A percentile compares a stretch with the other conserved stretches of the same genome.
Conservation (phyloP, 2,797 vertebrate species). For the Scarus forsteni region DNA sequence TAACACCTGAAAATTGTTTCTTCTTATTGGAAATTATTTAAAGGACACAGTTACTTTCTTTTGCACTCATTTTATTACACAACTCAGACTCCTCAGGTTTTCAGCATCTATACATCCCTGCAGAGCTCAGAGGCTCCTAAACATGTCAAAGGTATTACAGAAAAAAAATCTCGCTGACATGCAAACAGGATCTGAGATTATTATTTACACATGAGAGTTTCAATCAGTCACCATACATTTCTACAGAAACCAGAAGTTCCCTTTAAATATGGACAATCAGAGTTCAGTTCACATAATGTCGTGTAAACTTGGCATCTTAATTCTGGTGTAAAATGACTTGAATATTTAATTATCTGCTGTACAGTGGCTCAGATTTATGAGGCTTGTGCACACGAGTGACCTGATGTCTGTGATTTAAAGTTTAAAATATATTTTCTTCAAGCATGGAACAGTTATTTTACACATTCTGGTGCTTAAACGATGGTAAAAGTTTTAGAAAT, state of each 20-base stretch:
- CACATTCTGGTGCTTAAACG: too few relatives aligned
- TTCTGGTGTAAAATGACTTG: not conserved
- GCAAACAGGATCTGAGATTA: not conserved
- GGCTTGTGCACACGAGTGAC: not conserved
- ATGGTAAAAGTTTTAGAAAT: too few relatives aligned
- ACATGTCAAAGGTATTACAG: conserved; percentile 7
- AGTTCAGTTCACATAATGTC: not conserved
- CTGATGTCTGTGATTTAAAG: too few relatives aligned
- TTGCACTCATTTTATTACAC: not conserved
- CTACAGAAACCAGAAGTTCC: conserved; percentile 7
- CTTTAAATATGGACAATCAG: not conserved
- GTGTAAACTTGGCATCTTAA: not conserved
- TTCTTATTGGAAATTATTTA: not conserved
- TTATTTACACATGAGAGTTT: not conserved
- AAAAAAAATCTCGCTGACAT: not conserved
- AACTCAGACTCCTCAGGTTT: conserved; percentile 1
- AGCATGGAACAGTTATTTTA: too few relatives aligned
- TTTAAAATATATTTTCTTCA: too few relatives aligned
- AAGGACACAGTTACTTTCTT: not conserved
- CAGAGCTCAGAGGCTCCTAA: not conserved
- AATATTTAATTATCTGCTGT: not conserved
- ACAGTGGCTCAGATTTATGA: not conserved
- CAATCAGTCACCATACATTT: not conserved
- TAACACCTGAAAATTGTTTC: not conserved
- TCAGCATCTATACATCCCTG: conserved; percentile 10